A percentile compares a stretch with the other conserved stretches of the same genome.
phyloP scores from a whole-genome alignment of 35 echinoderm and acorn worm genomes.

The Apostichopus japonicus region DNA sequence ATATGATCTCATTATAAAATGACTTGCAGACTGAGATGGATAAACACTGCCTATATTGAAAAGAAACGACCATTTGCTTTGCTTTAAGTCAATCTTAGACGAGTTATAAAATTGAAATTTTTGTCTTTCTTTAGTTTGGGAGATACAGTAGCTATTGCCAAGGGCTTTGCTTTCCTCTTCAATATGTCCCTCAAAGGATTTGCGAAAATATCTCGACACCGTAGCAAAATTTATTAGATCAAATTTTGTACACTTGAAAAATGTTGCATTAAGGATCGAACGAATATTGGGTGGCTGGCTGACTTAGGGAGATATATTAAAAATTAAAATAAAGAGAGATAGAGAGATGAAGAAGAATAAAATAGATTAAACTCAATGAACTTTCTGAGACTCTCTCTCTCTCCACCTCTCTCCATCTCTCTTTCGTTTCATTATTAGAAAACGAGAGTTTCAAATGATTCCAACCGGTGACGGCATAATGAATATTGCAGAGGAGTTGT shows the following conservation, averaged over 20 bases:
- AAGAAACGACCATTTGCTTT: too few relatives aligned
- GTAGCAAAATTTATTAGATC: neutral
- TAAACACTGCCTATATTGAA: neutral
- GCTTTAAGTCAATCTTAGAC: too few relatives aligned
- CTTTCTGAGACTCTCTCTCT: neutral
- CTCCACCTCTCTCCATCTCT: neutral
- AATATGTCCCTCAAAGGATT: neutral
- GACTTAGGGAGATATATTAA: neutral
- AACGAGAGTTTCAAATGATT: too few relatives aligned
- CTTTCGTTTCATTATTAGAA: neutral
- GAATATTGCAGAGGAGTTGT: too few relatives aligned
- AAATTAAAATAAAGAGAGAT: neutral
- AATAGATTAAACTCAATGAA: too few relatives aligned
- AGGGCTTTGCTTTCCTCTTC: conserved; percentile 19
- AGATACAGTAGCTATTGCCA: conserved; percentile 24
- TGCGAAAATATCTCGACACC: neutral
- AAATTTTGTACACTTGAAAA: neutral
- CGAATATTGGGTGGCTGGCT: neutral
- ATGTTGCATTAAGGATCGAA: neutral
- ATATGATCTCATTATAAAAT: conserved; percentile 1
- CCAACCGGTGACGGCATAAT: too few relatives aligned
- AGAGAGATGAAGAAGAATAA: too few relatives aligned
- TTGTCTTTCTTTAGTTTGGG: neutral
- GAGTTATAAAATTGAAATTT: neutral
- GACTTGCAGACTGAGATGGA: neutral